Percentiles rank a stretch among this genome's conserved stretches.
Conservation (phyloP, 1,140 invertebrate genomes). For the Charaxes varanes region DNA sequence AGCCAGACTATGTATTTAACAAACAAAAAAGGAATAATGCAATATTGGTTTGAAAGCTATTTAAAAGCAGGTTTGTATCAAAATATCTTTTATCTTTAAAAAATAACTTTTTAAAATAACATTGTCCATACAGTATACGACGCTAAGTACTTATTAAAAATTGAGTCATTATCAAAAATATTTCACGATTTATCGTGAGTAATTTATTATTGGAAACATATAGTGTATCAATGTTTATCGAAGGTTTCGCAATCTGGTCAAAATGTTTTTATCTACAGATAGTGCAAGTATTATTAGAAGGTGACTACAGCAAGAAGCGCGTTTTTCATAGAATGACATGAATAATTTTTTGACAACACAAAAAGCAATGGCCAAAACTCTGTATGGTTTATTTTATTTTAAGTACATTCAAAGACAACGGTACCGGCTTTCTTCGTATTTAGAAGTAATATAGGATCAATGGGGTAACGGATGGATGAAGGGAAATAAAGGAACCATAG, state of each 20-base stretch:
- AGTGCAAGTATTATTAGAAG: conserved; percentile 8
- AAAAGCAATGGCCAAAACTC: conserved; percentile 64
- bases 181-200: too few relatives aligned
- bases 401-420: conserved; percentile 1
- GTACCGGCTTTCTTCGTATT: background rate
- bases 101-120: too few relatives aligned
- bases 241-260: conserved; percentile 4
- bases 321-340: background rate
- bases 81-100: too few relatives aligned
- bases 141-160: too few relatives aligned
- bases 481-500: conserved; percentile 44
- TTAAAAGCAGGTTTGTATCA: too few relatives aligned
- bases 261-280: conserved; percentile 14
- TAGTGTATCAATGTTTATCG: conserved; percentile 17
- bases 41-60: too few relatives aligned
- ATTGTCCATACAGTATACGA: too few relatives aligned
- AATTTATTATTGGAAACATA: too few relatives aligned
- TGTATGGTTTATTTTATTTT: conserved; percentile 37
- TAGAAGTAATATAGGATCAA: conserved; percentile 8
- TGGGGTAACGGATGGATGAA: conserved; percentile 13
- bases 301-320: background rate
- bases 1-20: too few relatives aligned
- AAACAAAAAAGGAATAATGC: too few relatives aligned
- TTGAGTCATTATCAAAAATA: conserved; percentile 4
- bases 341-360: conserved; percentile 27